Evolutionary conservation across 2,113 vertebrate species (phyloP), one percentile per base, ranked within the genome.

Genomic region (Paradoxurus hermaphroditus): DNA sequence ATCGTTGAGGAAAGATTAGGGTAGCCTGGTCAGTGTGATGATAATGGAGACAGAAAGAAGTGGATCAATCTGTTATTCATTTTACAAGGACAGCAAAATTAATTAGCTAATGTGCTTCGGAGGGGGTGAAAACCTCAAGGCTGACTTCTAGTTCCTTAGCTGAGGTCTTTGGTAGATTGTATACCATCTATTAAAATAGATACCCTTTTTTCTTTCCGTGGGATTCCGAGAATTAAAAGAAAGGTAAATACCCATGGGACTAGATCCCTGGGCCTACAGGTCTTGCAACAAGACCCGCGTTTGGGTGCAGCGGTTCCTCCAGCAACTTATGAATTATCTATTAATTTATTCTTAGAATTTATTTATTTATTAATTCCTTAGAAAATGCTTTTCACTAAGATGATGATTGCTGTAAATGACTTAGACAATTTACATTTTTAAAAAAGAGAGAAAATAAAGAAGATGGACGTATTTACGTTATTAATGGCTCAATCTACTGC

Each of bases 371-470:
- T 63, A 87, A 51, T 44, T 81, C 62, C 31, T 93, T 62, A 59
- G 89, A 51, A 97, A 94, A 68, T 68, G 34, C 44, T 65, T 91
- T n/a, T 77, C 34, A 49, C 46, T 15, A 27, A 79, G 31, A 27
- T 44, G 4, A 27, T 86, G 51, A 79, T 82, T 49, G 51, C 46
- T 88, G 0, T 86, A 81, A 95, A 85, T 87, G 56, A 70, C 67
- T 39, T 21, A 56, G 34, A 89, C 44, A 16, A 39, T 62, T 92
- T 85, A 67, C 46, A 39, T 86, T 88, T 96, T 81, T 2, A 31
- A 88, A 94, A 94, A 39, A 67, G 29, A 77, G 72, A 90, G 25
- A 46, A 93, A 89, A 78, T 82, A 72, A 62, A 86, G 53, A 94
- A 39, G 75, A n/a, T 53, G 25, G 27, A 81, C 72, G 90, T 81